A percentile compares a stretch with the other conserved stretches of the same genome.
phyloP scores from a whole-genome alignment of 2,113 vertebrate species.

The Melospiza georgiana region DNA sequence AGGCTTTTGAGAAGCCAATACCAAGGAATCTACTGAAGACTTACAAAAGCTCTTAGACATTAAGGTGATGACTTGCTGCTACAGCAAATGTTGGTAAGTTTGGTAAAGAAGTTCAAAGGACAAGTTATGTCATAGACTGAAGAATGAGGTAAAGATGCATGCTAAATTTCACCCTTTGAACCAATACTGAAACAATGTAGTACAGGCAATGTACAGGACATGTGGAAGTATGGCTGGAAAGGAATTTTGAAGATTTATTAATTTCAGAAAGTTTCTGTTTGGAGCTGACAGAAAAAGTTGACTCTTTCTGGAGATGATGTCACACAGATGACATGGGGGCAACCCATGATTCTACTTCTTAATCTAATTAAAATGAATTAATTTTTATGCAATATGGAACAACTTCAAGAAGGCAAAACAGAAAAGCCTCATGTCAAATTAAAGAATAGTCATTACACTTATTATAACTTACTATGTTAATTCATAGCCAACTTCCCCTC shows the following conservation, averaged over 20 bases:
- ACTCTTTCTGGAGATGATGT: neutral
- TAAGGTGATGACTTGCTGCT: neutral
- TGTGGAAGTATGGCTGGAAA: neutral
- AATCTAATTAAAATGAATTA: neutral
- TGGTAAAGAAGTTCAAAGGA: neutral
- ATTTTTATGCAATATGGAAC: neutral
- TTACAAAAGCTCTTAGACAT: neutral
- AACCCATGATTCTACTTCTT: neutral
- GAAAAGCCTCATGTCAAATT: neutral
- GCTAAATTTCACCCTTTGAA: neutral
- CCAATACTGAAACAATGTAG: neutral
- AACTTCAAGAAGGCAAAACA: neutral
- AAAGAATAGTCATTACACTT: neutral
- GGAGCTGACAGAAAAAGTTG: neutral
- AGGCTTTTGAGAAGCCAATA: neutral
- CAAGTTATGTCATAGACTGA: neutral
- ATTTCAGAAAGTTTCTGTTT: neutral
- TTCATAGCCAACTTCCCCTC: neutral
- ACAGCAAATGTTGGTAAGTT: neutral
- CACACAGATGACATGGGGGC: neutral
- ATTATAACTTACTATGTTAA: neutral
- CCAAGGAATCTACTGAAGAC: neutral
- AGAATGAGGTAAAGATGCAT: neutral
- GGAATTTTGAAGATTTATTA: neutral
- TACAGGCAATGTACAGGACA: accelerated